Conservation (phyloP, 2,113 vertebrate genomes). For the Cyanistes caeruleus region DNA sequence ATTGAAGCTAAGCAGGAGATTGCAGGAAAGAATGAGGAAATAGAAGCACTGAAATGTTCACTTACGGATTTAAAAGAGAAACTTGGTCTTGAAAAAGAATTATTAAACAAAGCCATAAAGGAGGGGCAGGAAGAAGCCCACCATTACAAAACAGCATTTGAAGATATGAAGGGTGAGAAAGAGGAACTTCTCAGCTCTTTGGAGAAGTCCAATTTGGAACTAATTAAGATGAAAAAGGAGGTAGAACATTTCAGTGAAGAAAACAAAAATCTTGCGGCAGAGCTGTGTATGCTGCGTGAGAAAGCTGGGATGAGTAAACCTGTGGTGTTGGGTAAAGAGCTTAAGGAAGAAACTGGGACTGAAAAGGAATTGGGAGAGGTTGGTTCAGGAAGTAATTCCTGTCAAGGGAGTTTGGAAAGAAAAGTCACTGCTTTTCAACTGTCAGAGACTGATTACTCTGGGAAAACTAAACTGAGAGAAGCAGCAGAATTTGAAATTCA, state of each 20-base stretch:
- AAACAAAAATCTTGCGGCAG: constrained; percentile 56
- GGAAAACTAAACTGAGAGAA: constrained; percentile 63
- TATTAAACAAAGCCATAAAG: background rate
- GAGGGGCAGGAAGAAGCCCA: constrained; percentile 41
- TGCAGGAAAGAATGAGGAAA: constrained; percentile 67
- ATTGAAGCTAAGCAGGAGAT: constrained; percentile 23
- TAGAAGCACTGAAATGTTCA: constrained; percentile 38
- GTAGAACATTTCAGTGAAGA: constrained; percentile 47
- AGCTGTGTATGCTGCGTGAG: background rate
- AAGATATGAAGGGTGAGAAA: constrained; percentile 71
- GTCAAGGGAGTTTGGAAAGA: constrained; percentile 40
- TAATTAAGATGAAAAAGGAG: constrained; percentile 46
- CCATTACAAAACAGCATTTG: constrained; percentile 57
- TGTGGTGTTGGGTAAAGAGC: background rate
- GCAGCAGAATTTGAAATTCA: constrained; percentile 69
- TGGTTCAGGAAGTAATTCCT: background rate
- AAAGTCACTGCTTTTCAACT: background rate
- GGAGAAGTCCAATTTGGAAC: constrained; percentile 62
- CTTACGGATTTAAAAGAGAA: constrained; percentile 46
- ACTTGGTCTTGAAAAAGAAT: constrained; percentile 42
- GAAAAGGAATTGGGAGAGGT: background rate
- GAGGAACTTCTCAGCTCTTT: constrained; percentile 50
- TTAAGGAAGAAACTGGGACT: background rate
- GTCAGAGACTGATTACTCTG: constrained; percentile 21
- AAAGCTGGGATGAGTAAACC: background rate